Conservation (phyloP, 2,797 vertebrate species). For the Numenius phaeopus region DNA sequence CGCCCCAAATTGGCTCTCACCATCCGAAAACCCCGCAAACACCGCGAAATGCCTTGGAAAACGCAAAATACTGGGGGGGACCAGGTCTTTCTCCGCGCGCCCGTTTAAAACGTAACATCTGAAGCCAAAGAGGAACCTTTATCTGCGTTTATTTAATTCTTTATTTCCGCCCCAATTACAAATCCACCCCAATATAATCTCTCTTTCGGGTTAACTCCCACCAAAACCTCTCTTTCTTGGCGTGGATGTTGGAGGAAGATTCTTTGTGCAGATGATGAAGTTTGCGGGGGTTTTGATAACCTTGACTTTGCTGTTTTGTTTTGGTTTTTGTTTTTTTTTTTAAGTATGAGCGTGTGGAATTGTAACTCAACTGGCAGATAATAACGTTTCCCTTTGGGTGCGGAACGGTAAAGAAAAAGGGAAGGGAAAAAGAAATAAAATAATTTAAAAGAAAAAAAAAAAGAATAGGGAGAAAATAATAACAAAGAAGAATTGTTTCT, state of each 20-base stretch:
- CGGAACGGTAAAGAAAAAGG: no score
- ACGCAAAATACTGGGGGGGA: neutral
- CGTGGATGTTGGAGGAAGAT: neutral
- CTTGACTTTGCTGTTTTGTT: conserved; percentile 73
- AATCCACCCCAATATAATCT: neutral
- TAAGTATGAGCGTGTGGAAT: neutral
- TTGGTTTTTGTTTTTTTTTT: no score
- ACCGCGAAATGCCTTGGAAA: neutral
- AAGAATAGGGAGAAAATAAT: no score
- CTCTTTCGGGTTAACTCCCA: neutral
- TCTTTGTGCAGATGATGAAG: neutral
- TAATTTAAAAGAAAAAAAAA: no score
- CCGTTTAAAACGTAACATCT: neutral
- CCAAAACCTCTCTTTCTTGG: neutral
- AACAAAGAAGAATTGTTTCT: neutral
- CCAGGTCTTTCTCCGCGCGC: neutral
- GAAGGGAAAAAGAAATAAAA: no score
- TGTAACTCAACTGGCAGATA: neutral
- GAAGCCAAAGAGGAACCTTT: neutral
- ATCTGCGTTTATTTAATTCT: neutral
- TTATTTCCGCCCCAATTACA: neutral
- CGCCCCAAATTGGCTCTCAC: neutral
- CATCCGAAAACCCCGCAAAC: neutral
- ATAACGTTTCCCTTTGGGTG: neutral
- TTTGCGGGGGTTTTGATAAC: conserved; percentile 68